These are phyloP conservation scores for Electrophaes corylata DNA, from an alignment of 2,888 invertebrate species.

Conservation along the genomic window DNA sequence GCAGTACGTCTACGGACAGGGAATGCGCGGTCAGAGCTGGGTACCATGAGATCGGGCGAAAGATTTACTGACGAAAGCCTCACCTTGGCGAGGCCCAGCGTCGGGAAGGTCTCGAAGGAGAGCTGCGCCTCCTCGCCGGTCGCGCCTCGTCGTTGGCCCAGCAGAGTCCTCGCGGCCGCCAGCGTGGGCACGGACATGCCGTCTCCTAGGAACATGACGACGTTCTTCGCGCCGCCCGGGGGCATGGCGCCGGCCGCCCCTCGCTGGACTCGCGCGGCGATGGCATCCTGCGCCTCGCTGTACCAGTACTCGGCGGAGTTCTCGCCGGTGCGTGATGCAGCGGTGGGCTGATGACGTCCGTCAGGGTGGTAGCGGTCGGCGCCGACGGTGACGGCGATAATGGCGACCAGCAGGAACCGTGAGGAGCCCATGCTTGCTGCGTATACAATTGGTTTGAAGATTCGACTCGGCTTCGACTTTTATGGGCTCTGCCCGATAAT, in stretches of 20 bases:
- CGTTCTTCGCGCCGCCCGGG: conserved; percentile 74
- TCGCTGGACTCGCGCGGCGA: conserved; percentile 9
- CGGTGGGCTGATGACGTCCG: conserved; percentile 9
- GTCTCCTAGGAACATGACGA: conserved; percentile 88
- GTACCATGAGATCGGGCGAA: no score
- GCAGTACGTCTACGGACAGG: conserved; percentile 77
- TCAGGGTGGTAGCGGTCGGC: conserved; percentile 31
- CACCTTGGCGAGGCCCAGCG: conserved; percentile 69
- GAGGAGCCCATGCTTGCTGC: conserved; percentile 22
- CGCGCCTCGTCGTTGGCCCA: conserved; percentile 79
- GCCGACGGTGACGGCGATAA: conserved; percentile 3
- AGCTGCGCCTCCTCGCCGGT: conserved; percentile 84
- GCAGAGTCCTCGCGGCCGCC: conserved; percentile 84
- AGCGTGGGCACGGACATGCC: conserved; percentile 89
- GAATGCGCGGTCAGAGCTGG: neutral
- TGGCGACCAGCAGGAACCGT: conserved; percentile 8
- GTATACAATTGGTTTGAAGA: conserved; percentile 12
- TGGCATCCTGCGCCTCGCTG: conserved; percentile 28
- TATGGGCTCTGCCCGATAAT: conserved; percentile 21
- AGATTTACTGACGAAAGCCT: neutral
- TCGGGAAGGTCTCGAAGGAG: conserved; percentile 85
- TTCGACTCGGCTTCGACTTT: conserved; percentile 12
- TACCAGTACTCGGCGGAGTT: conserved; percentile 36
- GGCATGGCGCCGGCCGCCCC: conserved; percentile 36
- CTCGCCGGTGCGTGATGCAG: conserved; percentile 14